These are phyloP conservation scores for Temnothorax longispinosus DNA, from an alignment of 1,140 invertebrate species.

Conservation along the genomic window DNA sequence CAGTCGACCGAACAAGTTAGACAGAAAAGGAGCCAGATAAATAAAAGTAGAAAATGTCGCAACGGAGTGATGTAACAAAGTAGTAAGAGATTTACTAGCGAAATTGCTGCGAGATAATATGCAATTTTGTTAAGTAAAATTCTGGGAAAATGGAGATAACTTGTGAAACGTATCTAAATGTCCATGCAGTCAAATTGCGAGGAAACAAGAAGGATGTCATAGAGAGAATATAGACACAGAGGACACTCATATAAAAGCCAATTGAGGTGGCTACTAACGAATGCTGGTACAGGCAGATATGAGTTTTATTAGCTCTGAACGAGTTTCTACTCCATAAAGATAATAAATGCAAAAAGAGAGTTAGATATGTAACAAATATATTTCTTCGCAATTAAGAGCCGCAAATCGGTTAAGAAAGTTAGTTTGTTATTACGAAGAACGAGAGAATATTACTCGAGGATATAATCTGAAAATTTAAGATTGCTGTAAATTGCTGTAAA, in stretches of 20 bases:
- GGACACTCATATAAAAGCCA: constrained; percentile 19
- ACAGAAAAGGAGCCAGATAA: background rate
- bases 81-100: constrained; percentile 46
- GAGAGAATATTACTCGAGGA: background rate
- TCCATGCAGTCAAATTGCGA: constrained; percentile 58
- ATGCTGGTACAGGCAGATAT: constrained; percentile 42
- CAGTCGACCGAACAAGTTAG: background rate
- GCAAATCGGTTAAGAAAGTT: background rate
- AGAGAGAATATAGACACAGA: constrained; percentile 11
- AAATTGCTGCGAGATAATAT: constrained; percentile 60
- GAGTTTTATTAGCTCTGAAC: constrained; percentile 54
- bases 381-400: constrained; percentile 11
- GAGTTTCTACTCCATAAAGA: background rate
- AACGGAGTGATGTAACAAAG: background rate
- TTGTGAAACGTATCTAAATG: constrained; percentile 66
- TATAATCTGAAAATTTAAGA: constrained; percentile 4
- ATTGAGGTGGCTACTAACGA: background rate
- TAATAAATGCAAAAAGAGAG: constrained; percentile 2
- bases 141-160: constrained; percentile 63
- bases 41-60: background rate
- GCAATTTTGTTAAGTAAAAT: constrained; percentile 61
- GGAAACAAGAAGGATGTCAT: constrained; percentile 26
- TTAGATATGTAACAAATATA: background rate
- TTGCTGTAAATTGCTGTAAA: background rate
- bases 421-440: background rate